Base-by-base conservation (phyloP, 1,140 invertebrate species). In the Idris sp. region DNA sequence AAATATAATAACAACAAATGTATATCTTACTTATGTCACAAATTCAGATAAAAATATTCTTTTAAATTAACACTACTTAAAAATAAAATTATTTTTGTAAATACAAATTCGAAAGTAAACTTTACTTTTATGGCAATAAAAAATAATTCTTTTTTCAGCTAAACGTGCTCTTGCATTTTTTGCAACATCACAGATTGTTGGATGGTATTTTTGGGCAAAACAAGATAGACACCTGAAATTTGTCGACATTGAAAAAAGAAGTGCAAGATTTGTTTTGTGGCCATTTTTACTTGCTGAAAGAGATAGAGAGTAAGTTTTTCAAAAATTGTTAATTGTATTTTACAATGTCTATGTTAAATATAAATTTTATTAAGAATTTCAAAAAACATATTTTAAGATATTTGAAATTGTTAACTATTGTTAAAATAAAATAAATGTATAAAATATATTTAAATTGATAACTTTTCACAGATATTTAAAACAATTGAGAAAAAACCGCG, bases 281-380 rank as follows among this genome's bases (percentile, higher is more conserved):
- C 94, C 96, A 0, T 79, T 97, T 68, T 75, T 97, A 35, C 49
- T 92, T 16, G 96, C 96, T 4, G 96, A 97, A 87, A 89, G 91
- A 74, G 95, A 97, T 82, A 86, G 95, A 74, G 90, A 90, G 88
- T 95, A 91, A 61, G 40, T n/a, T n/a, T n/a, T n/a, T n/a, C 82
- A 88, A 65, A 26, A 30, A 26, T 40, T 16, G 13, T 11, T 38
- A n/a, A 31, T 54, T 13, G 16, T 15, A 18, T 33, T 25, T 51
- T 22, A 22, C 19, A 4, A 22, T 6, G 6, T 22, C 19, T 22
- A 22, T 22, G 19, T 22, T 22, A 10, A 43, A 10, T 16, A 2
- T 30, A 9, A 10, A 22, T 22, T 22, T 2, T 22, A 22, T 22
- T 22, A 22, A 22, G 19, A 22, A 6, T 4, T 22, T 22, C 3